Evolutionary conservation across 2,888 invertebrate species (phyloP).

Genomic region (Rotaria socialis): DNA sequence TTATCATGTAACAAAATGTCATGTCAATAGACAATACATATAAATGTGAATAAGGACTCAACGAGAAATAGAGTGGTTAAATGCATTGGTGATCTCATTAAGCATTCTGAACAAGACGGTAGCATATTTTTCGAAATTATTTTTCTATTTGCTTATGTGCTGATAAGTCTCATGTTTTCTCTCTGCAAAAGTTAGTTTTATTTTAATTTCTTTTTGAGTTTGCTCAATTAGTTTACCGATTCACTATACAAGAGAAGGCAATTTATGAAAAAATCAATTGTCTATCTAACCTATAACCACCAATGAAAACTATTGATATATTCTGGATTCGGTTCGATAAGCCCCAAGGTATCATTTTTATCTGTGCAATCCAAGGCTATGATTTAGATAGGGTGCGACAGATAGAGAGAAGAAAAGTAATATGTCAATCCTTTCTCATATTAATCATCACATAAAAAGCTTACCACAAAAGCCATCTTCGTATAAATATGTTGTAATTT

Average conservation of each 20-base stretch:
- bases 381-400: background rate
- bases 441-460: background rate
- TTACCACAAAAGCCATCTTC: background rate
- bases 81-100: background rate
- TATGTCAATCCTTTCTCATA: background rate
- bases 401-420: background rate
- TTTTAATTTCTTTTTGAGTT: background rate
- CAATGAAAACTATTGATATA: background rate
- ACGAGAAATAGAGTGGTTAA: background rate
- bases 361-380: background rate
- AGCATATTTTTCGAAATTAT: background rate
- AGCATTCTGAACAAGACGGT: background rate
- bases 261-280: background rate
- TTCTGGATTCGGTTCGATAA: slow-evolving; percentile 14
- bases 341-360: background rate
- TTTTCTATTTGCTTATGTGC: background rate
- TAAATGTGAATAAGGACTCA: background rate
- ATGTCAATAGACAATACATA: slow-evolving; percentile 17
- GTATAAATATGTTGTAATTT: background rate
- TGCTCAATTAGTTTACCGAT: background rate
- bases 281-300: background rate
- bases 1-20: slow-evolving; percentile 5
- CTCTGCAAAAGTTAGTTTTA: no score
- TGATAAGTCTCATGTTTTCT: background rate
- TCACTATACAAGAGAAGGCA: background rate